Base-by-base conservation (phyloP, 2,888 invertebrate genomes). In the Leptinotarsa peninsularis region DNA sequence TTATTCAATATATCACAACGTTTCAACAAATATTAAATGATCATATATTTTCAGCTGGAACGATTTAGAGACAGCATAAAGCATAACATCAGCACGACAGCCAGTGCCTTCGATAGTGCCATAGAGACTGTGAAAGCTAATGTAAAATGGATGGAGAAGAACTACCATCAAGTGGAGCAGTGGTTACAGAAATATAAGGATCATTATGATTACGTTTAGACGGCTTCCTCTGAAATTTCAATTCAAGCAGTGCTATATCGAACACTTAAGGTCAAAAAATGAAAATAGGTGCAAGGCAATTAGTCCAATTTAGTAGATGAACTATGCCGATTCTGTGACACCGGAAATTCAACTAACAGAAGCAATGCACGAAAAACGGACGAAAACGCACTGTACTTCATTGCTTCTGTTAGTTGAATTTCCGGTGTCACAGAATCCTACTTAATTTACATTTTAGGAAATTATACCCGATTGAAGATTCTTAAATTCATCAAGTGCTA, bases 131-230 rank as follows among this genome's bases (percentile, higher is more conserved):
- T 90, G 0, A 86, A 88, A 78, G 87, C 88, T 23, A 92, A 92
- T 83, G 89, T 92, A 7, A 86, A 88, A 69, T 92, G 92, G 92
- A 91, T 91, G 89, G 85, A 89, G 67, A 88, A 88, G 49, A 91
- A 91, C 84, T 91, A 90, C 79, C 76, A 83, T 50, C 84, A 85
- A 33, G 84, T 89, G 13, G 85, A 87, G 71, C 81, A 84, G 49
- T 88, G 87, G 87, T 79, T 88, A 23, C 78, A 76, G n/a, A 83
- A 82, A 52, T 82, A 87, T 69, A 82, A 83, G 63, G 79, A 84
- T 49, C 81, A 84, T 71, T 87, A 80, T 54, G 66, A 76, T 18
- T 76, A 66, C 33, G 43, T 73, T 7, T 52, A 69, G n/a, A 4
- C n/a, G n/a, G 33, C n/a, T 63, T 18, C 33, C 33, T n/a, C 17